These are phyloP conservation scores for Diplodus sargus DNA, from an alignment of 2,797 vertebrate species.

Conservation along the genomic window DNA sequence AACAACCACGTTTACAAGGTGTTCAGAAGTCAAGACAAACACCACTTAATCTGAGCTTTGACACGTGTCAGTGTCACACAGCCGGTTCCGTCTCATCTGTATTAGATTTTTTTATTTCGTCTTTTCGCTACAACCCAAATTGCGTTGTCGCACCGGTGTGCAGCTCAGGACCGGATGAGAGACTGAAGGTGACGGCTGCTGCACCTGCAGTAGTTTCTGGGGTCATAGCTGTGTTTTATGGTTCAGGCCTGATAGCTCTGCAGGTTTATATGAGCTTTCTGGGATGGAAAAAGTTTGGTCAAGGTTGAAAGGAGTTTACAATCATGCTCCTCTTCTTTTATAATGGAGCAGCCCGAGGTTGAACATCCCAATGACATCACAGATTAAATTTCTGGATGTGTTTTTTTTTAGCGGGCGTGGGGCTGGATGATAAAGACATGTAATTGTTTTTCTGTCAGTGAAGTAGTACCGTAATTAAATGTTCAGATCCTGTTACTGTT, in stretches of 20 bases:
- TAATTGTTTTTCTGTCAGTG: slow-evolving; percentile 17
- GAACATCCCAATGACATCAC: slow-evolving; percentile 36
- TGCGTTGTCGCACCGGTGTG: slow-evolving; percentile 1
- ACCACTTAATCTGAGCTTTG: slow-evolving; percentile 43
- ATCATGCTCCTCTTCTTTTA: slow-evolving; percentile 28
- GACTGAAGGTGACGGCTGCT: slow-evolving; percentile 26
- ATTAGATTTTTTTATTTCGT: not conserved
- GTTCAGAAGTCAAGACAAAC: slow-evolving; percentile 41
- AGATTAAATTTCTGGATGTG: slow-evolving; percentile 33
- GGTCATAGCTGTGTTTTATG: slow-evolving; percentile 49
- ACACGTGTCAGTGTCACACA: slow-evolving; percentile 26
- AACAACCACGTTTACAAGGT: slow-evolving; percentile 48
- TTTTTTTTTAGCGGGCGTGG: slow-evolving; percentile 7
- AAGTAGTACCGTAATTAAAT: not conserved
- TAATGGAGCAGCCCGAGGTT: slow-evolving; percentile 13
- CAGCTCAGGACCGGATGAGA: slow-evolving; percentile 39
- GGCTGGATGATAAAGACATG: slow-evolving; percentile 37
- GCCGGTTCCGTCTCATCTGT: slow-evolving; percentile 34
- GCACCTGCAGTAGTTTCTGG: slow-evolving; percentile 14
- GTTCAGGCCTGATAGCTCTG: slow-evolving; percentile 29
- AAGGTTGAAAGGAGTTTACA: slow-evolving; percentile 45
- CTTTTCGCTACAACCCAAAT: not conserved
- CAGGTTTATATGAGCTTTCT: slow-evolving; percentile 34
- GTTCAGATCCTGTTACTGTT: slow-evolving; percentile 4
- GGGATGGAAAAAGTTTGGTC: slow-evolving; percentile 24